A percentile compares a stretch with the other conserved stretches of the same genome.
Conservation (phyloP, 2,797 vertebrate genomes). For the Danio choprae region DNA sequence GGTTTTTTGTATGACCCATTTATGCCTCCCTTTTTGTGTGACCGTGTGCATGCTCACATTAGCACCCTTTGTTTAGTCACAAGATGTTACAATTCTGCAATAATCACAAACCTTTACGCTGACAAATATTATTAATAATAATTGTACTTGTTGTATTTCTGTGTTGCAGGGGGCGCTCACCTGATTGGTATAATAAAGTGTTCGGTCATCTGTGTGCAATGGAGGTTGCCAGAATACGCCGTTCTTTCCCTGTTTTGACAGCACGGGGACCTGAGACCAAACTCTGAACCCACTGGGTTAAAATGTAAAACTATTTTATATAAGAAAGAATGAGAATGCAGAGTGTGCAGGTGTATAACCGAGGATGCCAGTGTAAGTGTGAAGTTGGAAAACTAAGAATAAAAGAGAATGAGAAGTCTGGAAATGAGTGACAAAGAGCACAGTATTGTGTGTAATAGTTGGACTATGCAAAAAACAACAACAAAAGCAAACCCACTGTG, state of each 20-base stretch:
- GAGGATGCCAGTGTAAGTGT: constrained; percentile 1
- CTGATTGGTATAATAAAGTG: constrained; percentile 89
- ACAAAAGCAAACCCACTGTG: neutral
- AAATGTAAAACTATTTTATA: neutral
- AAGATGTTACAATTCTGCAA: no score
- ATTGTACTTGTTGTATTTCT: neutral
- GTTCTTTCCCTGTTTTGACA: constrained; percentile 80
- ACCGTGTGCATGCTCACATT: no score
- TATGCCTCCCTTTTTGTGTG: no score
- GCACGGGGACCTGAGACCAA: constrained; percentile 80
- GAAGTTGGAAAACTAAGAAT: constrained; percentile 1
- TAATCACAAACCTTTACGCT: no score
- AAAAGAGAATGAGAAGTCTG: neutral
- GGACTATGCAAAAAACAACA: neutral
- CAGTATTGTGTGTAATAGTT: constrained; percentile 11
- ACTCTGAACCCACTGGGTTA: constrained; percentile 61
- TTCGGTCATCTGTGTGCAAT: constrained; percentile 86
- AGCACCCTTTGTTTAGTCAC: no score
- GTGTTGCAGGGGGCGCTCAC: constrained; percentile 81
- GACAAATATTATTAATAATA: no score
- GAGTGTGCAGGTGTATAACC: neutral
- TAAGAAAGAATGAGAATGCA: neutral
- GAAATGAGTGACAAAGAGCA: neutral
- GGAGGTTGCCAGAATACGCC: constrained; percentile 85
- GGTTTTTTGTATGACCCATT: no score